These are phyloP conservation scores for Acleris laterana DNA, from an alignment of 2,888 invertebrate species.

Conservation along the genomic window DNA sequence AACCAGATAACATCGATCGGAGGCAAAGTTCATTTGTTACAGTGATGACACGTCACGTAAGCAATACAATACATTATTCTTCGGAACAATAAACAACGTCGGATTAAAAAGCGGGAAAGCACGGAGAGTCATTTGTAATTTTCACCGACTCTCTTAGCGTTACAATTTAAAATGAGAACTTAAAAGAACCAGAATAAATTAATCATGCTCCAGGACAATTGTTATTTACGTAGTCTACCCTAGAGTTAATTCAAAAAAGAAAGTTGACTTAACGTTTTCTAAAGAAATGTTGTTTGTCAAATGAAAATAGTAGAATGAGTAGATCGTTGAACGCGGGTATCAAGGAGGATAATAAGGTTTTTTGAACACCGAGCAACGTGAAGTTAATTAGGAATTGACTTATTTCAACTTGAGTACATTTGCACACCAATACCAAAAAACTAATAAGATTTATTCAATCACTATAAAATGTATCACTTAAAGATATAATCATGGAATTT, in stretches of 20 bases:
- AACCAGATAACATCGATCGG: slow-evolving; percentile 39
- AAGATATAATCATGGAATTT: slow-evolving; percentile 41
- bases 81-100: slow-evolving; percentile 32
- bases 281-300: slow-evolving; percentile 3
- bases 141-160: slow-evolving; percentile 20
- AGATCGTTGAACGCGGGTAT: neutral
- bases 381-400: too few species aligned
- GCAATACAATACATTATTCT: slow-evolving; percentile 39
- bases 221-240: slow-evolving; percentile 22
- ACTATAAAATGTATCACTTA: neutral
- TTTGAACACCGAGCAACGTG: neutral
- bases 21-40: slow-evolving; percentile 40
- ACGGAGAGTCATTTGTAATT: slow-evolving; percentile 33
- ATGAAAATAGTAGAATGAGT: slow-evolving; percentile 1
- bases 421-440: neutral
- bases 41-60: slow-evolving; percentile 44
- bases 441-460: neutral
- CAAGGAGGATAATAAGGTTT: neutral
- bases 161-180: slow-evolving; percentile 26
- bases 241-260: slow-evolving; percentile 20
- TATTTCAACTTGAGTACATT: neutral
- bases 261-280: slow-evolving; percentile 19
- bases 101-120: slow-evolving; percentile 37
- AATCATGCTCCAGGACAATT: slow-evolving; percentile 24
- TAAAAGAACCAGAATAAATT: slow-evolving; percentile 28